Conservation (phyloP, 92 coral and sea anemone species). For the Hydrozoanthus gracilis region DNA sequence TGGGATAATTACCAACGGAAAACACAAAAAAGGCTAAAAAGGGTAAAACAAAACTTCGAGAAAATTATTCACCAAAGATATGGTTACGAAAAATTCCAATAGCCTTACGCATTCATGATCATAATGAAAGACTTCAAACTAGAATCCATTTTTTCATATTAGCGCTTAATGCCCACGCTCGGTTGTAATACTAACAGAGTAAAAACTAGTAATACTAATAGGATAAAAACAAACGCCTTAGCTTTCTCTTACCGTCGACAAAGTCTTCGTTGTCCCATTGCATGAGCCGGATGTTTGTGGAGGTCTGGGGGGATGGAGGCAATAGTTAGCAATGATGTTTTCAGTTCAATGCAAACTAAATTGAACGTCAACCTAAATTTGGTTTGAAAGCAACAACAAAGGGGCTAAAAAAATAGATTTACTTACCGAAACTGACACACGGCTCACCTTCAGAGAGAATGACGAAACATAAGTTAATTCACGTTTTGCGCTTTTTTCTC, state of each 20-base stretch:
- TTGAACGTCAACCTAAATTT: neutral
- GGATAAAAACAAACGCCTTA: neutral
- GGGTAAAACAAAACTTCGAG: no score
- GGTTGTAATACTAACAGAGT: neutral
- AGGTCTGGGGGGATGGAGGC: neutral
- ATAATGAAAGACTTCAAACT: no score
- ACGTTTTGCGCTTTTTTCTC: neutral
- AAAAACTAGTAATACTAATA: no score
- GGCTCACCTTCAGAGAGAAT: neutral
- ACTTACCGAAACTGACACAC: slow-evolving; percentile 21
- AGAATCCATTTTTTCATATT: neutral
- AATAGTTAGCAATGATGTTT: neutral
- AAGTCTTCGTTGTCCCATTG: slow-evolving; percentile 2
- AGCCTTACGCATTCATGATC: no score
- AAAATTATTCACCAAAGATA: no score
- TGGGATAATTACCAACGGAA: no score
- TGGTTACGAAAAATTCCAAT: no score
- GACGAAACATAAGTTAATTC: neutral
- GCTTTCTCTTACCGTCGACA: neutral
- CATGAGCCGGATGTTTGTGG: neutral
- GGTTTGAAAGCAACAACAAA: no score
- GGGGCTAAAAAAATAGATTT: neutral
- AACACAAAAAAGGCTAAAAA: no score
- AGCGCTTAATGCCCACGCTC: neutral
- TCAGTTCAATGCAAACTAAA: no score